Evolutionary conservation across 2,113 vertebrate genomes (phyloP).

Genomic region (Rhinolophus sinicus): DNA sequence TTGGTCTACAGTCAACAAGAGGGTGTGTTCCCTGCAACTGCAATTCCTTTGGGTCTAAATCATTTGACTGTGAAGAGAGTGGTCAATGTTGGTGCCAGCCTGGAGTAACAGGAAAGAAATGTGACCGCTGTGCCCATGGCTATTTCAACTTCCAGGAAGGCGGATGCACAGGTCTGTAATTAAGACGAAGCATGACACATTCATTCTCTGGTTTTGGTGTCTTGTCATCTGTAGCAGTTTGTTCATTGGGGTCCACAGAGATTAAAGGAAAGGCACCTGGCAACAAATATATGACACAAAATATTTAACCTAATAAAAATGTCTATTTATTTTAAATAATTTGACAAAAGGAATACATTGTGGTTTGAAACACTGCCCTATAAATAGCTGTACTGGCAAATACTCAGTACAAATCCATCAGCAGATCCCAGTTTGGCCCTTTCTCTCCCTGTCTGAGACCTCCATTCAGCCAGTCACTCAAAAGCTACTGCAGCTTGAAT

Average conservation of each 20-base stretch:
- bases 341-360: not conserved
- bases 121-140: constrained; percentile 93
- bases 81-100: constrained; percentile 97
- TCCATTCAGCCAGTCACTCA: not conserved
- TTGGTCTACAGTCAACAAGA: constrained; percentile 88
- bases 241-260: not conserved
- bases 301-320: not conserved
- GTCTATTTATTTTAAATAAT: not conserved
- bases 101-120: constrained; percentile 94
- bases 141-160: constrained; percentile 97
- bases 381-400: not conserved
- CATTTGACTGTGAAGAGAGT: constrained; percentile 93
- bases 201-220: not conserved
- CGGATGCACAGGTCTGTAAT: constrained; percentile 94
- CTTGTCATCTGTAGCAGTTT: not conserved
- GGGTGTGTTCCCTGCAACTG: constrained; percentile 95
- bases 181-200: accelerated
- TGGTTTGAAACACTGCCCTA: not conserved
- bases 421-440: not conserved
- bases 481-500: not conserved
- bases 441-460: not conserved
- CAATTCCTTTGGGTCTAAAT: constrained; percentile 98
- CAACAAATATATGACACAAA: not conserved
- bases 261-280: not conserved
- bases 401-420: not conserved